Base-by-base conservation (phyloP, 2,888 invertebrate genomes). In the Sinelater perroti region DNA sequence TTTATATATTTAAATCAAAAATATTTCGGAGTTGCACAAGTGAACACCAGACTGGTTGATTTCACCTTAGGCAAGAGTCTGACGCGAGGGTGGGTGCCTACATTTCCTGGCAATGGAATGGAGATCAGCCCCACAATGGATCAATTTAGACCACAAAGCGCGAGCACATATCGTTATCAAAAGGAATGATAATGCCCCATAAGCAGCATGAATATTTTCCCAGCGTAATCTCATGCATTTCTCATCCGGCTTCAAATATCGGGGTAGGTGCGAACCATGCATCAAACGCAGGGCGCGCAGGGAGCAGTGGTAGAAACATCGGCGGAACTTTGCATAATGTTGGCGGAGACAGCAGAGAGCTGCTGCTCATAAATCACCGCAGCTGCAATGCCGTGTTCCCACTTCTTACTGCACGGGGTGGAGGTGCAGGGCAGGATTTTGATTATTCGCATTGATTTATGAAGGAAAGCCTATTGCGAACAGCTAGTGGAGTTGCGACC, bases 291-390 rank as follows among this genome's bases (percentile, higher is more conserved):
- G 67, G 64, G 68, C 63, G 58, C 49, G 51, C 63, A 70, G 68
- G 62, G 60, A 69, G 66, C 69, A 70, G 71, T 70, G 67, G 69
- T 70, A 72, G 74, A 73, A 74, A 74, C 73, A 72, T 70, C 72
- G 70, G 69, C 71, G 75, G 73, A 76, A 76, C 75, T 78, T 78
- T 78, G 78, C 78, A 78, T 78, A 78, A 77, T 77, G 77, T 78
- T 75, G 75, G 68, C 73, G 76, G 74, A 78, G 77, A 78, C 77
- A 76, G 76, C 74, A 70, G 69, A 72, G 71, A 73, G 73, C 75
- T 75, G 75, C 71, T 70, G 72, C 69, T 71, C 72, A 77, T 78
- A 78, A 78, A 78, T 78, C 76, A 77, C 70, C 68, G 64, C 72
- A 67, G 71, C 70, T 70, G 71, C 70, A 60, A 56, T 60, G 60